Evolutionary conservation across 2,113 vertebrate species (phyloP).

Genomic region (Ascaphus truei): DNA sequence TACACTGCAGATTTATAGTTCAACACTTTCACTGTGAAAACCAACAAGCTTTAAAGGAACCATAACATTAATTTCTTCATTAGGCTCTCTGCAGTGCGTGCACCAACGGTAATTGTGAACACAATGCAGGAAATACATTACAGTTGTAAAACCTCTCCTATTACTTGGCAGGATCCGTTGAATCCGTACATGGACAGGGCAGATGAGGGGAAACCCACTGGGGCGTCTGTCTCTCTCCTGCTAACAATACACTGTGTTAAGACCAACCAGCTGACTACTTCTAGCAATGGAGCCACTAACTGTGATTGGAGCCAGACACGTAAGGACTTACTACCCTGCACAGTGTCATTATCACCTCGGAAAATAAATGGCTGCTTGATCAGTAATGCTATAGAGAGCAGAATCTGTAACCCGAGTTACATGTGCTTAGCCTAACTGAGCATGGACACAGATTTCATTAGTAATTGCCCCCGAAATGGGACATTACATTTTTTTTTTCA

Average conservation of each 20-base stretch:
- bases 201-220: not conserved
- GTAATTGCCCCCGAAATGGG: too few relatives aligned
- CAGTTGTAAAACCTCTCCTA: not conserved
- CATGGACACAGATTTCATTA: not conserved
- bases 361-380: not conserved
- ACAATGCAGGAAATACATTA: constrained; percentile 14
- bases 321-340: constrained; percentile 5
- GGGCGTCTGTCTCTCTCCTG: not conserved
- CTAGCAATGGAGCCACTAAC: constrained; percentile 5
- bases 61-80: not conserved
- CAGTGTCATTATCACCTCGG: constrained; percentile 22
- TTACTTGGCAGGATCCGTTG: not conserved
- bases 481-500: too few relatives aligned
- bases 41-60: not conserved
- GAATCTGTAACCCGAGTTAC: not conserved
- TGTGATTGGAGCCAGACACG: constrained; percentile 17
- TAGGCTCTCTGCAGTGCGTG: not conserved
- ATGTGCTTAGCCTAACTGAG: not conserved
- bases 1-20: not conserved
- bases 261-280: not conserved
- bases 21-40: constrained; percentile 22
- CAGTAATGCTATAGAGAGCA: not conserved
- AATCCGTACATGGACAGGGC: not conserved
- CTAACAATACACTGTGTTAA: not conserved
- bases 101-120: constrained; percentile 16